Conservation (phyloP, 2,113 vertebrate species). For the Motacilla tschutschensis region DNA sequence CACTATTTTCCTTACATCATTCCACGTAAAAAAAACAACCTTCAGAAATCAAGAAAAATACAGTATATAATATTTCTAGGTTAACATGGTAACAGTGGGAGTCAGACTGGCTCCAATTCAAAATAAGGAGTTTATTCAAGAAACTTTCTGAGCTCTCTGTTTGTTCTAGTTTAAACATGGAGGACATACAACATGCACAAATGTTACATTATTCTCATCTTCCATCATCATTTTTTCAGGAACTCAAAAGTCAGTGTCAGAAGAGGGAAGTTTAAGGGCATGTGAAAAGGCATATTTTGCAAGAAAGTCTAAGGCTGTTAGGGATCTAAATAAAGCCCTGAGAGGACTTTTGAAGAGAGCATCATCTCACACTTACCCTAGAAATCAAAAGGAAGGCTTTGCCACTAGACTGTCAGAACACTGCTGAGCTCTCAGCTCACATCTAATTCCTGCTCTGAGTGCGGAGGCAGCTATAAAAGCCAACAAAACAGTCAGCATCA, state of each 20-base stretch:
- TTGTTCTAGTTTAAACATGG: not conserved
- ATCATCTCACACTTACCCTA: not conserved
- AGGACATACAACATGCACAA: not conserved
- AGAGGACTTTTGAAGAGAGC: not conserved
- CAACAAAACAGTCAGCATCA: not conserved
- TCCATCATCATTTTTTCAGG: not conserved
- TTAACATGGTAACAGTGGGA: not conserved
- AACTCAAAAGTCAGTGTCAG: not conserved
- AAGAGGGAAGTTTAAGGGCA: not conserved
- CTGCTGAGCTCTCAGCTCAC: not conserved
- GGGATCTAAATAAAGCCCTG: not conserved
- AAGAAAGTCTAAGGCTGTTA: not conserved
- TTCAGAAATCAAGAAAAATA: not conserved
- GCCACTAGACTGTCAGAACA: not conserved
- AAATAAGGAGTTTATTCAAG: not conserved
- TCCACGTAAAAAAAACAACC: not conserved
- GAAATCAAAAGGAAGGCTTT: conserved; percentile 5
- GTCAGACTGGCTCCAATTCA: not conserved
- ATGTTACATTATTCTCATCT: not conserved
- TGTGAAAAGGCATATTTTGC: not conserved
- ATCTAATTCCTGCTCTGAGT: not conserved
- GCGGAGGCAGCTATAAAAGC: not conserved
- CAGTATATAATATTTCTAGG: not conserved
- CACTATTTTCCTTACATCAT: not conserved
- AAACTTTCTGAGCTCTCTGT: not conserved